These are phyloP conservation scores for Lampropteryx suffumata DNA, from an alignment of 2,888 invertebrate species.

Conservation along the genomic window DNA sequence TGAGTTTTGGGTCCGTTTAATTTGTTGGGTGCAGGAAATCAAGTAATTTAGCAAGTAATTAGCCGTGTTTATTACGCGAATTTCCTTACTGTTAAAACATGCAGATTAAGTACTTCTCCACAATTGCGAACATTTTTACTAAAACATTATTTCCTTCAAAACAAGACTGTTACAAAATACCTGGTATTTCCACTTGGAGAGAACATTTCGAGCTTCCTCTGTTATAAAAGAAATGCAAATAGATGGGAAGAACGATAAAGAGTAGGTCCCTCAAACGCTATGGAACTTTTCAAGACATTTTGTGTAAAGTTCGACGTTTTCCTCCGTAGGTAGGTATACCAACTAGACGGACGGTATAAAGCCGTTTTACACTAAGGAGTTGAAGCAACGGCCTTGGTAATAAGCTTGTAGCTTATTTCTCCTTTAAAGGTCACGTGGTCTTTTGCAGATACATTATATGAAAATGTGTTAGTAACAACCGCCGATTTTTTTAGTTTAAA, in stretches of 20 bases:
- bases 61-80: constrained; percentile 19
- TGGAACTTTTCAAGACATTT: constrained; percentile 49
- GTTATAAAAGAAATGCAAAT: constrained; percentile 46
- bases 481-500: not conserved
- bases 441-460: not conserved
- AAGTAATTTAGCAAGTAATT: constrained; percentile 36
- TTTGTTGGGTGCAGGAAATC: constrained; percentile 38
- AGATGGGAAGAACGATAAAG: constrained; percentile 44
- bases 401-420: constrained; percentile 36
- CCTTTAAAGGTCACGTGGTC: constrained; percentile 5
- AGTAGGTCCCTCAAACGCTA: constrained; percentile 45
- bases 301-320: constrained; percentile 52
- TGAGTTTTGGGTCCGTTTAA: constrained; percentile 40
- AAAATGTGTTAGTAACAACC: not conserved
- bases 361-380: constrained; percentile 42
- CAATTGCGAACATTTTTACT: constrained; percentile 11
- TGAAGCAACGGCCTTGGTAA: constrained; percentile 31
- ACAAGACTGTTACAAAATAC: constrained; percentile 24
- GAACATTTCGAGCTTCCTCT: constrained; percentile 32
- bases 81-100: constrained; percentile 24
- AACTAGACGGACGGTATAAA: constrained; percentile 48
- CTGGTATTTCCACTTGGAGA: constrained; percentile 22
- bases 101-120: constrained; percentile 14
- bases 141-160: constrained; percentile 5
- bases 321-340: constrained; percentile 35